These are phyloP conservation scores for Etheostoma cragini DNA, from an alignment of 2,113 vertebrate genomes.

Conservation along the genomic window DNA sequence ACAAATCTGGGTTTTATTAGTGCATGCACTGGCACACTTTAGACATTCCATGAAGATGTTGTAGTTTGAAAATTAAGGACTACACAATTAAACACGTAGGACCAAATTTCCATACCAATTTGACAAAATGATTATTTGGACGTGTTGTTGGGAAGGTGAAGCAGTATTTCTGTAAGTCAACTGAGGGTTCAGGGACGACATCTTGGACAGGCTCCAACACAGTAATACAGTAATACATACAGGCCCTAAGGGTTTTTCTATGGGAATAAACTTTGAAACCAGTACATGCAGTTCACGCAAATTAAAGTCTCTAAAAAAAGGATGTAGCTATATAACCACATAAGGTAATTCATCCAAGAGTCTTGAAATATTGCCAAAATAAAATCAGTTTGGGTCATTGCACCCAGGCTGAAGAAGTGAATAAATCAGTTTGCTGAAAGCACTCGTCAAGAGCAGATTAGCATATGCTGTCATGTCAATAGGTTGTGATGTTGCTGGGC, in stretches of 20 bases:
- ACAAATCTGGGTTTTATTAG: not conserved
- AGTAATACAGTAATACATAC: not conserved
- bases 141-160: not conserved
- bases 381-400: slow-evolving; percentile 1
- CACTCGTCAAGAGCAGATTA: slow-evolving; percentile 18
- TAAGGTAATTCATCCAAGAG: not conserved
- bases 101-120: not conserved
- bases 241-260: not conserved
- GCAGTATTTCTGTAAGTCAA: not conserved
- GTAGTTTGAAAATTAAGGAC: not conserved
- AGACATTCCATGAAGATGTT: not conserved
- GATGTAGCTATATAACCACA: not conserved
- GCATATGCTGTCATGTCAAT: slow-evolving; percentile 1
- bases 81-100: not conserved
- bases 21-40: not conserved
- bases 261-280: not conserved
- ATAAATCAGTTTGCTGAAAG: slow-evolving; percentile 29
- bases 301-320: no score
- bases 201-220: no score
- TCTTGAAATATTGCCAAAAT: not conserved
- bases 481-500: not conserved
- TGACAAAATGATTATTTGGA: not conserved
- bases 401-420: not conserved
- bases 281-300: not conserved
- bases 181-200: no score